phyloP scores from a whole-genome alignment of 1,140 invertebrate genomes.

The Drosophila yakuba region DNA sequence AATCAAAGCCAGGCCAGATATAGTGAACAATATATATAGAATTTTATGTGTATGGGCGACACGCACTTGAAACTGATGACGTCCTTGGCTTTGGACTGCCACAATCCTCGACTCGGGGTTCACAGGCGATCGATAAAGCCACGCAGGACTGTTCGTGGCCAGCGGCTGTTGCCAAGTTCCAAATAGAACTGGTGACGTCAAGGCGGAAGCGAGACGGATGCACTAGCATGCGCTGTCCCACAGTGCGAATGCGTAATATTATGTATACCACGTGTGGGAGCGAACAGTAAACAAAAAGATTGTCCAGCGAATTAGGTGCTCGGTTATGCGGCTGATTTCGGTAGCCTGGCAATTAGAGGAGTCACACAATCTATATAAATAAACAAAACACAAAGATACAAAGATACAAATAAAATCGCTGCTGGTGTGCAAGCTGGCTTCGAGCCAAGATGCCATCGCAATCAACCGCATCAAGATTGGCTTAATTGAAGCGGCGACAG shows the following conservation, averaged over 20 bases:
- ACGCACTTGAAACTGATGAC: conserved; percentile 77
- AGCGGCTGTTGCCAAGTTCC: conserved; percentile 66
- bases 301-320: conserved; percentile 22
- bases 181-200: conserved; percentile 76
- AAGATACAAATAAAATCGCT: conserved; percentile 15
- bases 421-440: conserved; percentile 19
- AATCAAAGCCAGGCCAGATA: conserved; percentile 36
- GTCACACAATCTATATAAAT: conserved; percentile 16
- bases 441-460: conserved; percentile 34
- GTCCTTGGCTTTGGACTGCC: conserved; percentile 71
- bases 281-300: conserved; percentile 39
- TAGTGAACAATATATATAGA: conserved; percentile 9
- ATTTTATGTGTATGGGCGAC: conserved; percentile 4
- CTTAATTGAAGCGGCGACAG: conserved; percentile 68
- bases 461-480: conserved; percentile 56
- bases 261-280: conserved; percentile 53
- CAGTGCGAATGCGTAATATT: conserved; percentile 63
- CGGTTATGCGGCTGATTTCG: conserved; percentile 21
- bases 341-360: conserved; percentile 53
- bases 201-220: conserved; percentile 66
- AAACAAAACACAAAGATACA: neutral
- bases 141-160: conserved; percentile 48
- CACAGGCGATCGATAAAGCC: conserved; percentile 69
- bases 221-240: conserved; percentile 11
- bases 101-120: conserved; percentile 38